phyloP scores from a whole-genome alignment of 2,797 vertebrate species.

The Sciurus vulgaris region DNA sequence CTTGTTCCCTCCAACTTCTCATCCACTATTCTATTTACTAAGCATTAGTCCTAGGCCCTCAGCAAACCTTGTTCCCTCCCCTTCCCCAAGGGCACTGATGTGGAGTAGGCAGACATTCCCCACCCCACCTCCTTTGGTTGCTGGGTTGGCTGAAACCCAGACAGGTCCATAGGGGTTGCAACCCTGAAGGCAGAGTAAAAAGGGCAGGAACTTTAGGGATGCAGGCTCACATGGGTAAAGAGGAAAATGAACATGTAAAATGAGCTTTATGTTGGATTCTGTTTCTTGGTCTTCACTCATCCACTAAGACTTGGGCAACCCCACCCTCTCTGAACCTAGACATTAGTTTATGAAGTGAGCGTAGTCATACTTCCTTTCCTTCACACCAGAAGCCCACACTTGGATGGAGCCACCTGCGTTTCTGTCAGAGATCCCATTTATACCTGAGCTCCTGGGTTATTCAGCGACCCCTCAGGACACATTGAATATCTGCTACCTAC shows the following conservation, averaged over 20 bases:
- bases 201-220: background rate
- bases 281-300: background rate
- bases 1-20: rapidly evolving
- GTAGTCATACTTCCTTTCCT: background rate
- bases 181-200: background rate
- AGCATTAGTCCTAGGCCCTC: background rate
- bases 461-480: background rate
- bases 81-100: background rate
- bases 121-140: rapidly evolving
- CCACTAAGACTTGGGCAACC: background rate
- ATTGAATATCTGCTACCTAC: background rate
- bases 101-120: too few relatives aligned
- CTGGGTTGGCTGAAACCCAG: background rate
- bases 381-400: background rate
- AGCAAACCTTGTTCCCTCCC: background rate
- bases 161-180: background rate
- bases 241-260: background rate
- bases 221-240: too few relatives aligned
- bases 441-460: background rate
- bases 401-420: background rate
- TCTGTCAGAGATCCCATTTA: background rate
- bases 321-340: background rate
- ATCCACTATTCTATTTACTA: background rate
- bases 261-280: background rate
- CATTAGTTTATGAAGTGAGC: background rate